phyloP scores from a whole-genome alignment of 1,140 invertebrate genomes.

The Hormaphis cornu region DNA sequence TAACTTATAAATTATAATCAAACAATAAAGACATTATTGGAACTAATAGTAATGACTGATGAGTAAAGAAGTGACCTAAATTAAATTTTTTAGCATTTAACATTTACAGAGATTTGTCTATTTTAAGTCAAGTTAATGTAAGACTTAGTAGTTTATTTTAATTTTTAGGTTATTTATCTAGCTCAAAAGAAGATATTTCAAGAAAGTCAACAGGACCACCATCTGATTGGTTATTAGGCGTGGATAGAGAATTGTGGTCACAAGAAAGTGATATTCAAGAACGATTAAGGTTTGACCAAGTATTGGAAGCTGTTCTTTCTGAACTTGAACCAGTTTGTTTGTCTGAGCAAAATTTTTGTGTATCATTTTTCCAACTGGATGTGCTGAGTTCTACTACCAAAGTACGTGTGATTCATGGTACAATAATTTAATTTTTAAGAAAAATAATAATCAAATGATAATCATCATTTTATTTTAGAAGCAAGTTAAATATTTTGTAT shows the following conservation, averaged over 20 bases:
- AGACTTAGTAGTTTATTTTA: neutral
- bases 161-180: constrained; percentile 12
- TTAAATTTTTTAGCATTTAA: too few species aligned
- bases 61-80: too few species aligned
- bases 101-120: too few species aligned
- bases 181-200: constrained; percentile 40
- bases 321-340: constrained; percentile 86
- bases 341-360: constrained; percentile 91
- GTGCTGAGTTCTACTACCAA: constrained; percentile 46
- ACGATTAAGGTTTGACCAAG: constrained; percentile 55
- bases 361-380: constrained; percentile 84
- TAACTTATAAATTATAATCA: too few species aligned
- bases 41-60: too few species aligned
- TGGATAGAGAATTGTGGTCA: constrained; percentile 51
- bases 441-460: neutral
- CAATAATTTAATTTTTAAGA: neutral
- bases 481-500: too few species aligned
- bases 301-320: constrained; percentile 70
- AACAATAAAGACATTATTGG: too few species aligned
- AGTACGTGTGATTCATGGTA: constrained; percentile 37
- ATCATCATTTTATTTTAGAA: too few species aligned
- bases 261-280: constrained; percentile 49
- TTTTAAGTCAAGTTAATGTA: too few species aligned
- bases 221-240: constrained; percentile 45
- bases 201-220: constrained; percentile 31